Percentiles rank a stretch among this genome's conserved stretches.
Evolutionary conservation across 2,888 invertebrate species (phyloP).

Genomic region (Trichacis sp.): DNA sequence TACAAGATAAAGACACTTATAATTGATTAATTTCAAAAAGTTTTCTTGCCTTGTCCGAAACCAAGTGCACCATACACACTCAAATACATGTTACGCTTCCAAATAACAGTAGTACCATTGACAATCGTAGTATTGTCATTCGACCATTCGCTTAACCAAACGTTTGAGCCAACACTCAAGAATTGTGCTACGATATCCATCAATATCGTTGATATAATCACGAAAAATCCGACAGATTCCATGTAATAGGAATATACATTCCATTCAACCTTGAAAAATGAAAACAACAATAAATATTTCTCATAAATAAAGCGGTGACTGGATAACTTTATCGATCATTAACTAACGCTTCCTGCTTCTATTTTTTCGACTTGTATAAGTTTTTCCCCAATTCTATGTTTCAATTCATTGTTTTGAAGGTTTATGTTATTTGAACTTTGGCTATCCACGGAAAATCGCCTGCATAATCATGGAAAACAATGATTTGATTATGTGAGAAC

Average conservation of each 20-base stretch:
- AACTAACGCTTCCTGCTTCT: slow-evolving; percentile 88
- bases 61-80: slow-evolving; percentile 91
- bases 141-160: slow-evolving; percentile 90
- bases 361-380: slow-evolving; percentile 91
- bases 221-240: slow-evolving; percentile 83
- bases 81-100: slow-evolving; percentile 81
- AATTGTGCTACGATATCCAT: slow-evolving; percentile 86
- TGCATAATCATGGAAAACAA: no score
- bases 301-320: no score
- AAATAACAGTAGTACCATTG: slow-evolving; percentile 73
- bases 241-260: slow-evolving; percentile 91
- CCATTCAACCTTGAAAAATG: slow-evolving; percentile 79
- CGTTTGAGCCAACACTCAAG: slow-evolving; percentile 88
- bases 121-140: slow-evolving; percentile 73
- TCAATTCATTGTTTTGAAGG: slow-evolving; percentile 53
- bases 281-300: no score
- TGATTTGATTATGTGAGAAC: background rate
- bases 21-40: no score
- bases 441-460: slow-evolving; percentile 66
- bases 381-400: slow-evolving; percentile 73
- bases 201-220: slow-evolving; percentile 79
- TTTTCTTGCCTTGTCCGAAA: slow-evolving; percentile 89
- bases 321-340: no score
- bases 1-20: no score
- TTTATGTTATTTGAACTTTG: slow-evolving; percentile 60